A percentile compares a stretch with the other conserved stretches of the same genome.
Conservation (phyloP, 1,140 invertebrate genomes). For the Drosophila ohnishii region DNA sequence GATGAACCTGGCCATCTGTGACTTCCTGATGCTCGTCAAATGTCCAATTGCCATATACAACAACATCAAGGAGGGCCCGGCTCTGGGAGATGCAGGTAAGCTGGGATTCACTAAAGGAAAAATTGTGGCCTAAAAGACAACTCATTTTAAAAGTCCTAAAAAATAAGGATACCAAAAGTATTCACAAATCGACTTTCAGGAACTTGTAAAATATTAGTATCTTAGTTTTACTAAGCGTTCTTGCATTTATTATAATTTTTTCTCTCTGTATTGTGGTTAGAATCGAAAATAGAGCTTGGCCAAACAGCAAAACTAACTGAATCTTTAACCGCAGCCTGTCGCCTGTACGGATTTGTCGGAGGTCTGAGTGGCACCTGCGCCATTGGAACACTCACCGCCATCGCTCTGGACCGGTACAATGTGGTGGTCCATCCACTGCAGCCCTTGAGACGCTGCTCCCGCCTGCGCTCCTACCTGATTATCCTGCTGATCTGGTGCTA, state of each 20-base stretch:
- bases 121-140: not conserved
- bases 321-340: slow-evolving; percentile 85
- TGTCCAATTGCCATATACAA: slow-evolving; percentile 89
- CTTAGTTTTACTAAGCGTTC: not conserved
- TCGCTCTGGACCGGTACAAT: slow-evolving; percentile 88
- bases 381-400: slow-evolving; percentile 88
- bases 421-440: slow-evolving; percentile 89
- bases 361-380: slow-evolving; percentile 89
- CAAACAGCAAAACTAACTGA: slow-evolving; percentile 1
- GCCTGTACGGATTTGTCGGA: slow-evolving; percentile 89
- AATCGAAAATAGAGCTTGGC: not conserved
- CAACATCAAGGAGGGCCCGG: slow-evolving; percentile 87
- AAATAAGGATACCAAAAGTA: not conserved
- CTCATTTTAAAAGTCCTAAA: too few species aligned
- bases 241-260: not conserved
- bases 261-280: not conserved
- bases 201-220: not conserved
- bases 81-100: slow-evolving; percentile 87
- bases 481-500: slow-evolving; percentile 89
- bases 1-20: slow-evolving; percentile 90
- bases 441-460: slow-evolving; percentile 85
- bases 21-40: slow-evolving; percentile 88
- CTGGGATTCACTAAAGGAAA: too few species aligned
- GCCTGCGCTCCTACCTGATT: slow-evolving; percentile 85
- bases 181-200: not conserved